These are phyloP conservation scores for Chalcis sispes DNA, from an alignment of 2,888 invertebrate genomes.

Conservation along the genomic window DNA sequence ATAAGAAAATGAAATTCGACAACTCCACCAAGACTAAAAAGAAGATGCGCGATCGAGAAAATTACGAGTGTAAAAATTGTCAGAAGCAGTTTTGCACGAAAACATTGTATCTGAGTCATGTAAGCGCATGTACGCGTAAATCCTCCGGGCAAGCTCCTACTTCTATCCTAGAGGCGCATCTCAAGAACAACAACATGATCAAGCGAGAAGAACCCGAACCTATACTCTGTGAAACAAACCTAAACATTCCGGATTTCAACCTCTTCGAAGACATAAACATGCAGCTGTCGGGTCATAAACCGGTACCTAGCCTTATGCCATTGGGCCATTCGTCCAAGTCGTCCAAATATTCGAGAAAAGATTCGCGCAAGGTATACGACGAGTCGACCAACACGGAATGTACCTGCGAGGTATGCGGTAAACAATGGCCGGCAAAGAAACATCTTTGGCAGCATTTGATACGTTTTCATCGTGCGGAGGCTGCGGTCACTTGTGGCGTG, in stretches of 20 bases:
- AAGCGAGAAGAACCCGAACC: slow-evolving; percentile 67
- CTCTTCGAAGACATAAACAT: slow-evolving; percentile 74
- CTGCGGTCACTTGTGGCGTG: slow-evolving; percentile 80
- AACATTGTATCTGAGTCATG: slow-evolving; percentile 70
- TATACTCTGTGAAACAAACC: slow-evolving; percentile 65
- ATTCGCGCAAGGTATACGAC: slow-evolving; percentile 78
- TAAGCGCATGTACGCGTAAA: slow-evolving; percentile 67
- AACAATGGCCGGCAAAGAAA: slow-evolving; percentile 80
- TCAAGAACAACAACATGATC: slow-evolving; percentile 72
- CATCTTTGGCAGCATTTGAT: slow-evolving; percentile 81
- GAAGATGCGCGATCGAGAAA: slow-evolving; percentile 64
- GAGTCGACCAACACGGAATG: slow-evolving; percentile 76
- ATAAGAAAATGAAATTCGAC: slow-evolving; percentile 60
- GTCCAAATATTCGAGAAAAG: slow-evolving; percentile 72
- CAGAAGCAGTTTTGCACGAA: slow-evolving; percentile 71
- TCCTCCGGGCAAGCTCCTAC: slow-evolving; percentile 46
- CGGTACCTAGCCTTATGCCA: slow-evolving; percentile 72
- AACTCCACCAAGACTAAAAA: slow-evolving; percentile 54
- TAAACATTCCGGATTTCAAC: slow-evolving; percentile 74
- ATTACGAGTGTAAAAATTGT: slow-evolving; percentile 72
- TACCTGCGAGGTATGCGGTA: slow-evolving; percentile 79
- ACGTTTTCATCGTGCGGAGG: slow-evolving; percentile 79
- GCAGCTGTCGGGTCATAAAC: slow-evolving; percentile 72
- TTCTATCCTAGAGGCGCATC: slow-evolving; percentile 71
- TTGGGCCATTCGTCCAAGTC: slow-evolving; percentile 59